phyloP scores from a whole-genome alignment of 1,140 invertebrate species.

The Hylaeus anthracinus region DNA sequence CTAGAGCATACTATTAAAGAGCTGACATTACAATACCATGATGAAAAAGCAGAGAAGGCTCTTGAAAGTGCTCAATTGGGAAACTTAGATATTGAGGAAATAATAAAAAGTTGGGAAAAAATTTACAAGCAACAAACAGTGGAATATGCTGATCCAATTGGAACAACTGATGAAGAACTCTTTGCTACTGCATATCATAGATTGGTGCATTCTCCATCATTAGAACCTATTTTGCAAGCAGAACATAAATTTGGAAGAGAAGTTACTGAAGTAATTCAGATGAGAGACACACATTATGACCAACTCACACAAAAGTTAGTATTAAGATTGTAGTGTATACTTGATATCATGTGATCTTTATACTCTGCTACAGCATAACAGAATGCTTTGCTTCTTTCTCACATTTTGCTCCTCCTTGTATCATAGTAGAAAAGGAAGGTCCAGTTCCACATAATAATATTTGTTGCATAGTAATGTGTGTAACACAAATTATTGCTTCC shows the following conservation, averaged over 20 bases:
- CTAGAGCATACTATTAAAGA: constrained; percentile 80
- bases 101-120: constrained; percentile 86
- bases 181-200: constrained; percentile 91
- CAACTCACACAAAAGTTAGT: constrained; percentile 85
- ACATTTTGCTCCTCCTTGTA: no score
- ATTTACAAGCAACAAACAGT: constrained; percentile 86
- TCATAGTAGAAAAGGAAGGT: constrained; percentile 11
- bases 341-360: neutral
- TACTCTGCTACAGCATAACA: neutral
- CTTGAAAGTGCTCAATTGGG: constrained; percentile 81
- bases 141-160: constrained; percentile 86
- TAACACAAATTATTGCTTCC: constrained; percentile 26
- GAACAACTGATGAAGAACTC: constrained; percentile 88
- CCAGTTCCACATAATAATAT: constrained; percentile 4
- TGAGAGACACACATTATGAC: constrained; percentile 85
- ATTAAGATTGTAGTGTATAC: neutral
- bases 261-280: constrained; percentile 85
- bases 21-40: constrained; percentile 81
- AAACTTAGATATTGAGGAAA: constrained; percentile 84
- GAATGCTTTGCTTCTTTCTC: constrained; percentile 4
- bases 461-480: neutral
- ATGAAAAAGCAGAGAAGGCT: constrained; percentile 81
- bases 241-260: constrained; percentile 90
- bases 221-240: constrained; percentile 89
- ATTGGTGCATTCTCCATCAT: constrained; percentile 90